Percentiles rank a stretch among this genome's conserved stretches.
phyloP scores from a whole-genome alignment of 2,888 invertebrate genomes.

The Andrena bucephala region DNA sequence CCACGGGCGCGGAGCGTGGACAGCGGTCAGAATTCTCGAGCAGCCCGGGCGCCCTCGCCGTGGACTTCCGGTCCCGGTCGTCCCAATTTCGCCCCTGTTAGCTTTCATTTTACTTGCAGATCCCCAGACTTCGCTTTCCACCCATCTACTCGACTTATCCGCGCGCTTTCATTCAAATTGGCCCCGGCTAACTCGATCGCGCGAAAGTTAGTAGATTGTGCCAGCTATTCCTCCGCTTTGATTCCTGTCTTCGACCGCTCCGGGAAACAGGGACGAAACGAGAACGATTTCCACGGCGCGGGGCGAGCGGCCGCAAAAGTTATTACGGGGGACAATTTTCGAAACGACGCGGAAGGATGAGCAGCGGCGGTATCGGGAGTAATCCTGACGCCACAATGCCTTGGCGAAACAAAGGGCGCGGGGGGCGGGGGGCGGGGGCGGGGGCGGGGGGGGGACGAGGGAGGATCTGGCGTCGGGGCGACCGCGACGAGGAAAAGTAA shows the following conservation, averaged over 20 bases:
- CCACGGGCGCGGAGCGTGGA: not conserved
- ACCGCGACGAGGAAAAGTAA: slow-evolving; percentile 25
- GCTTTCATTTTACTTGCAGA: slow-evolving; percentile 46
- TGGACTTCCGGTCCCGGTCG: slow-evolving; percentile 27
- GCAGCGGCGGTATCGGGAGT: slow-evolving; percentile 14
- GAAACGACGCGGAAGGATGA: slow-evolving; percentile 16
- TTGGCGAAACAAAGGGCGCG: slow-evolving; percentile 37
- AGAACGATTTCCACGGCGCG: not conserved
- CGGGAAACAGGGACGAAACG: not conserved
- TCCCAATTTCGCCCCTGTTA: slow-evolving; percentile 5
- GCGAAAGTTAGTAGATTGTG: not conserved
- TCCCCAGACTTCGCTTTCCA: slow-evolving; percentile 2
- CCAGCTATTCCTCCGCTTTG: no score
- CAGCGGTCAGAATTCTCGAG: not conserved
- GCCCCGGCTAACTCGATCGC: slow-evolving; percentile 1
- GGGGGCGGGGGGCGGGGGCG: not conserved
- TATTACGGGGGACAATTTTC: slow-evolving; percentile 26
- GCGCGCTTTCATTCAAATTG: slow-evolving; percentile 23
- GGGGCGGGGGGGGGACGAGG: not conserved
- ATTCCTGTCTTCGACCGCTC: no score
- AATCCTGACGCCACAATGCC: slow-evolving; percentile 23
- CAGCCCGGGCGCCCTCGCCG: not conserved
- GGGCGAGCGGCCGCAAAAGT: not conserved
- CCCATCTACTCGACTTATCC: slow-evolving; percentile 34
- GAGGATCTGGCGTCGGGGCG: slow-evolving; percentile 9